A percentile compares a stretch with the other conserved stretches of the same genome.
These are phyloP conservation scores for Melikaiella ostensackeni DNA, from an alignment of 2,888 invertebrate species.

Conservation along the genomic window DNA sequence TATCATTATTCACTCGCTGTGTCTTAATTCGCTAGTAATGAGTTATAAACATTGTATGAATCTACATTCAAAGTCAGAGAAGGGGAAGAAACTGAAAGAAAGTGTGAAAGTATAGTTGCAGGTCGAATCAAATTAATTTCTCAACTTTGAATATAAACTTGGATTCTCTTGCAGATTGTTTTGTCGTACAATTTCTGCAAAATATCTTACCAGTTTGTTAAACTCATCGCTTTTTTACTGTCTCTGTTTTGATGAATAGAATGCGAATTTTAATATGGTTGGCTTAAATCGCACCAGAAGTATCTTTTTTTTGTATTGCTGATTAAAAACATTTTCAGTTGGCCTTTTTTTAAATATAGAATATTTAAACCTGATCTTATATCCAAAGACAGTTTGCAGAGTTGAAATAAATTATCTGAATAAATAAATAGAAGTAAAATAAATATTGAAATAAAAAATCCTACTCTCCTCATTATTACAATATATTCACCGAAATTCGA, in stretches of 20 bases:
- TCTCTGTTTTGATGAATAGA: background rate
- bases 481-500: no score
- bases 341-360: no score
- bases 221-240: background rate
- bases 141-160: constrained; percentile 16
- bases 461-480: no score
- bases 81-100: constrained; percentile 10
- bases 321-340: no score
- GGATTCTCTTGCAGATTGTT: background rate
- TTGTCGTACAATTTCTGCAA: background rate
- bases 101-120: constrained; percentile 25
- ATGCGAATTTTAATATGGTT: background rate
- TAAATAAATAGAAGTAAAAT: no score
- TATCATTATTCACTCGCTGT: constrained; percentile 62
- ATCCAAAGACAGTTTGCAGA: no score
- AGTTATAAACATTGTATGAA: constrained; percentile 60
- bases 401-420: no score
- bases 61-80: constrained; percentile 49
- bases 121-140: background rate
- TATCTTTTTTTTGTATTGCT: background rate
- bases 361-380: no score
- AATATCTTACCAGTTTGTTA: background rate
- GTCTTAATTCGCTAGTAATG: constrained; percentile 66
- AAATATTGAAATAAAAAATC: no score
- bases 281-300: background rate